phyloP scores from a whole-genome alignment of 2,797 vertebrate species.

The Limosa lapponica region DNA sequence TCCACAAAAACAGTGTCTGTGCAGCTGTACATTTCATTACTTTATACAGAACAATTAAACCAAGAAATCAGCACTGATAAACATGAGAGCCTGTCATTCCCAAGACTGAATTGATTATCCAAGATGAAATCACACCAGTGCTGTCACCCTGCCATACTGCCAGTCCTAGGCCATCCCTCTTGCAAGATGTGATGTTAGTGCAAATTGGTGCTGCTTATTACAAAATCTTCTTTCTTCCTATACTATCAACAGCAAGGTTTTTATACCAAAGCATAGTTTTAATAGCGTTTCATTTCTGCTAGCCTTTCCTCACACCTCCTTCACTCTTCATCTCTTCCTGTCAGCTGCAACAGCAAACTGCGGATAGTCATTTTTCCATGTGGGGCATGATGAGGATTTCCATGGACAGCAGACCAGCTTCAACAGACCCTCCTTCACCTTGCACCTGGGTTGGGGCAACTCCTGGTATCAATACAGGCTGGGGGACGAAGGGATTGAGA shows the following conservation, averaged over 20 bases:
- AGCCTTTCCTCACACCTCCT: background rate
- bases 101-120: background rate
- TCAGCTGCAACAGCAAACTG: background rate
- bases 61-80: background rate
- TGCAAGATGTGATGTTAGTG: background rate
- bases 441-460: background rate
- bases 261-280: background rate
- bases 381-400: background rate
- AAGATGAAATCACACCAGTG: background rate
- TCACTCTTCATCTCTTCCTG: background rate
- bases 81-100: background rate
- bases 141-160: background rate
- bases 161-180: background rate
- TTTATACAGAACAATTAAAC: background rate
- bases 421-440: background rate
- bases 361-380: background rate
- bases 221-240: background rate
- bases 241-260: background rate
- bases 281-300: background rate
- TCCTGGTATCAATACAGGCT: background rate
- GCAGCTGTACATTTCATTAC: background rate
- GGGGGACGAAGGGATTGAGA: background rate
- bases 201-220: background rate
- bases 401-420: background rate
- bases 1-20: background rate